phyloP scores from a whole-genome alignment of 53 echinoderm and acorn worm genomes.

The Echinarachnius parma region DNA sequence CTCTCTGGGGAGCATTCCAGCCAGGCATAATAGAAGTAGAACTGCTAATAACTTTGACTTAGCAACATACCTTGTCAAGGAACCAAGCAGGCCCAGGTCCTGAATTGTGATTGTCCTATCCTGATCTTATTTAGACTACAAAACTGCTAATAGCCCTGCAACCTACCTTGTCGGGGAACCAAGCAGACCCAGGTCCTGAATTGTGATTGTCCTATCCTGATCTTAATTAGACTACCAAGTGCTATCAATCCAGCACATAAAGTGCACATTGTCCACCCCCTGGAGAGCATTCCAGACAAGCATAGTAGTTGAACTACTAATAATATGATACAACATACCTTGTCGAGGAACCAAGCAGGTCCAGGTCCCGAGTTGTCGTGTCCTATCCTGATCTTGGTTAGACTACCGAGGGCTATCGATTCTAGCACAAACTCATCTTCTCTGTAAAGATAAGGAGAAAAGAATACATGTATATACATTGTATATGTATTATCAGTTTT shows the following conservation, averaged over 20 bases:
- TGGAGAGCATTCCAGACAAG: not conserved
- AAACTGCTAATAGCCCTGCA: too few relatives aligned
- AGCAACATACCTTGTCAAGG: constrained; percentile 72
- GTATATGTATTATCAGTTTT: too few relatives aligned
- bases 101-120: constrained; percentile 90
- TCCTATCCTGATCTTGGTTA: constrained; percentile 85
- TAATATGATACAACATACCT: constrained; percentile 61
- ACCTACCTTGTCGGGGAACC: constrained; percentile 92
- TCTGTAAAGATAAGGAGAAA: too few relatives aligned
- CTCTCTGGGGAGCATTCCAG: not conserved
- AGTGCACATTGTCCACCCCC: too few relatives aligned
- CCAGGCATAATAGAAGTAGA: not conserved
- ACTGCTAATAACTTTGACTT: too few relatives aligned
- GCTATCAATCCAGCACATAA: too few relatives aligned
- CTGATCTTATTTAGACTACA: constrained; percentile 92
- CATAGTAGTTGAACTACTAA: too few relatives aligned
- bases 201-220: constrained; percentile 93
- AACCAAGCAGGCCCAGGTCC: constrained; percentile 87
- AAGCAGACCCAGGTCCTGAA: constrained; percentile 78
- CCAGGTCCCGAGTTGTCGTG: constrained; percentile 91
- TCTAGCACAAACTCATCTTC: constrained; percentile 87
- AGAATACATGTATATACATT: too few relatives aligned
- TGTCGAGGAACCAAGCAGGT: constrained; percentile 88
- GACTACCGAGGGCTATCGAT: constrained; percentile 69
- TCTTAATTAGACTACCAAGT: constrained; percentile 77